Percentiles rank a stretch among this genome's conserved stretches.
phyloP scores from a whole-genome alignment of 2,888 invertebrate genomes.

The Parnassius mnemosyne region DNA sequence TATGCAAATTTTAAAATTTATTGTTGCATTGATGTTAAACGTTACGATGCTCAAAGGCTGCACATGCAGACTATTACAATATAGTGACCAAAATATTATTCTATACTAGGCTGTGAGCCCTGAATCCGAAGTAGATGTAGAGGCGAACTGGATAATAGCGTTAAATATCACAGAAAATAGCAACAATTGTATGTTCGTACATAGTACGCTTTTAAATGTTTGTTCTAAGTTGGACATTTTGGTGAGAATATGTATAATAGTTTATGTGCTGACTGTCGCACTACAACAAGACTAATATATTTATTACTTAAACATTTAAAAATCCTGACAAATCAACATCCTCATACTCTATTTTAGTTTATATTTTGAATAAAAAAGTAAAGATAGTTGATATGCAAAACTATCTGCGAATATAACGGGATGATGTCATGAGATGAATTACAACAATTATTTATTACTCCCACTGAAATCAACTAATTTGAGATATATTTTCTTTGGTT shows the following conservation, averaged over 20 bases:
- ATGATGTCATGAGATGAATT: background rate
- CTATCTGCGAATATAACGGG: background rate
- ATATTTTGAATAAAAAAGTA: background rate
- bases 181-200: too few species aligned
- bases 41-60: background rate
- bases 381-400: background rate
- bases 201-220: too few species aligned
- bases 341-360: background rate
- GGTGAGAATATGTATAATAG: background rate
- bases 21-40: background rate
- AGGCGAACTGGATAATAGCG: background rate
- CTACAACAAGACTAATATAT: too few species aligned
- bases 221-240: background rate
- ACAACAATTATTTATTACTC: too few species aligned
- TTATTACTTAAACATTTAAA: background rate
- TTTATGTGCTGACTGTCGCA: background rate
- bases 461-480: too few species aligned
- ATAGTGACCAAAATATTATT: background rate
- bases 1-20: background rate
- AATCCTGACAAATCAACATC: slow-evolving; percentile 1
- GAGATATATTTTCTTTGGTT: too few species aligned
- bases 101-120: too few species aligned
- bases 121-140: background rate
- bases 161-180: too few species aligned
- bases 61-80: background rate